phyloP scores from a whole-genome alignment of 2,888 invertebrate genomes.

The Arge pagana region DNA sequence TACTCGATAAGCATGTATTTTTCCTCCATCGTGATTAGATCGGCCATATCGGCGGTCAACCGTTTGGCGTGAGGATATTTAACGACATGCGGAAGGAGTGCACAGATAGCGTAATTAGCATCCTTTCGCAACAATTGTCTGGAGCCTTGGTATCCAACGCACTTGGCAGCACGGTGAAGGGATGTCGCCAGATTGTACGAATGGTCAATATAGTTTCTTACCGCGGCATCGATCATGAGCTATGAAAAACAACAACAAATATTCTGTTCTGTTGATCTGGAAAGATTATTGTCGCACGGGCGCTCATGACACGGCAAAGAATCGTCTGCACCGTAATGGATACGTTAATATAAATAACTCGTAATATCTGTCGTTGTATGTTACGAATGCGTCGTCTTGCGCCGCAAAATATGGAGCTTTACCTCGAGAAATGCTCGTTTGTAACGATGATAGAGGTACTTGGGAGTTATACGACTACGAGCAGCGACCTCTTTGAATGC shows the following conservation, averaged over 20 bases:
- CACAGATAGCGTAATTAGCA: conserved; percentile 69
- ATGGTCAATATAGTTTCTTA: conserved; percentile 63
- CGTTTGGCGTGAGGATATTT: conserved; percentile 63
- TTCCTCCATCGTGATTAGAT: conserved; percentile 63
- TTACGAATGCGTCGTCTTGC: too few relatives aligned
- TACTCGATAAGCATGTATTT: conserved; percentile 68
- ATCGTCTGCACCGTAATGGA: too few relatives aligned
- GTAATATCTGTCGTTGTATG: too few relatives aligned
- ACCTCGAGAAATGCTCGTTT: conserved; percentile 63
- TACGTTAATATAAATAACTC: too few relatives aligned
- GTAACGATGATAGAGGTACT: conserved; percentile 66
- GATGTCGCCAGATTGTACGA: conserved; percentile 65
- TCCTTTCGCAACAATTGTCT: conserved; percentile 74
- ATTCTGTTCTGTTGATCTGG: not conserved
- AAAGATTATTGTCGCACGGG: not conserved
- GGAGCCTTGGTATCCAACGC: conserved; percentile 71
- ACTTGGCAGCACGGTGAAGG: conserved; percentile 66
- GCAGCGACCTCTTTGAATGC: conserved; percentile 65
- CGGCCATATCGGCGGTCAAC: conserved; percentile 69
- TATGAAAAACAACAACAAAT: conserved; percentile 54
- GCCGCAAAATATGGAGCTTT: conserved; percentile 14
- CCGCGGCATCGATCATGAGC: conserved; percentile 64
- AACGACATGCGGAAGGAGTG: conserved; percentile 65
- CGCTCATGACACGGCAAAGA: too few relatives aligned
- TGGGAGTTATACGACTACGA: conserved; percentile 61